These are phyloP conservation scores for Smittia aterrima DNA, from an alignment of 2,888 invertebrate genomes.

Conservation along the genomic window DNA sequence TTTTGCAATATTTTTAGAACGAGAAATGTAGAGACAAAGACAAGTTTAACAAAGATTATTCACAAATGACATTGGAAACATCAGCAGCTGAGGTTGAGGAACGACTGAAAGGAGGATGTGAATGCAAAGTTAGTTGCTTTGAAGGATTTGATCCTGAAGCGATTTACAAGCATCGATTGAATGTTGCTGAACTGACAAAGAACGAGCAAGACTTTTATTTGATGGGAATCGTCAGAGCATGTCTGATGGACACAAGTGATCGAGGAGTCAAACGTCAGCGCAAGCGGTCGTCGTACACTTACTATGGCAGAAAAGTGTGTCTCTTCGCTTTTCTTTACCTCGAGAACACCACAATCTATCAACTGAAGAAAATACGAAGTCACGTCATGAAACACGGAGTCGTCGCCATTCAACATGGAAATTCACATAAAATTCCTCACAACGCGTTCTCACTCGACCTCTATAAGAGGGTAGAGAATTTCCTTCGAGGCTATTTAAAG, in stretches of 20 bases:
- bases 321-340: slow-evolving; percentile 75
- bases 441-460: slow-evolving; percentile 77
- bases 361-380: slow-evolving; percentile 72
- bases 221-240: slow-evolving; percentile 67
- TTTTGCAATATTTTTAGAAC: background rate
- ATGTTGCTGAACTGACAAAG: slow-evolving; percentile 76
- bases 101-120: slow-evolving; percentile 69
- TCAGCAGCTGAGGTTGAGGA: slow-evolving; percentile 67
- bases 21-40: background rate
- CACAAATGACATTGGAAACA: slow-evolving; percentile 64
- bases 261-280: slow-evolving; percentile 66
- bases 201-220: slow-evolving; percentile 81
- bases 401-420: slow-evolving; percentile 73
- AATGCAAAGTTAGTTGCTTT: slow-evolving; percentile 76
- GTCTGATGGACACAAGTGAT: slow-evolving; percentile 55
- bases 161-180: slow-evolving; percentile 72
- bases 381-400: slow-evolving; percentile 78
- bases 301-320: slow-evolving; percentile 74
- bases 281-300: slow-evolving; percentile 72
- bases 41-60: slow-evolving; percentile 48
- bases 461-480: slow-evolving; percentile 74
- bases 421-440: slow-evolving; percentile 76
- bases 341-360: slow-evolving; percentile 77
- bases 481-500: slow-evolving; percentile 70
- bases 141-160: slow-evolving; percentile 70